These are phyloP conservation scores for Plagiodera versicolora DNA, from an alignment of 2,888 invertebrate genomes.

Conservation along the genomic window DNA sequence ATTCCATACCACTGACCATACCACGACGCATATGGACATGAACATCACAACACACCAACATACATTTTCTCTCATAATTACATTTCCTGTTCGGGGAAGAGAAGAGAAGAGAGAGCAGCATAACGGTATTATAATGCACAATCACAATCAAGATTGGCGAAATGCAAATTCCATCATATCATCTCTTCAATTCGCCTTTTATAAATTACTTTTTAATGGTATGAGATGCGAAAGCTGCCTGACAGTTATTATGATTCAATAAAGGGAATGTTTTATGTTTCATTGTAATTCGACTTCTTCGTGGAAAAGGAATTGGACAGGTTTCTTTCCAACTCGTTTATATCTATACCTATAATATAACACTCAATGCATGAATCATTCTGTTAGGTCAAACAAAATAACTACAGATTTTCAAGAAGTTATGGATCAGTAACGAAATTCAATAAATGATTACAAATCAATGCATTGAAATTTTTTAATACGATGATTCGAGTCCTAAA, in stretches of 20 bases:
- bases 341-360: too few species aligned
- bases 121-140: slow-evolving; percentile 20
- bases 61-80: slow-evolving; percentile 28
- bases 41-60: slow-evolving; percentile 12
- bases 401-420: too few species aligned
- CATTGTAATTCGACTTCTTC: slow-evolving; percentile 6
- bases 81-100: slow-evolving; percentile 23
- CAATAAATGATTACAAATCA: too few species aligned
- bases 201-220: slow-evolving; percentile 26
- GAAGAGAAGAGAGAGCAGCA: slow-evolving; percentile 1
- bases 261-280: slow-evolving; percentile 14
- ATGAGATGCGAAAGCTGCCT: slow-evolving; percentile 19
- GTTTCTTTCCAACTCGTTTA: not conserved
- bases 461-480: too few species aligned
- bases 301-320: not conserved
- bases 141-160: slow-evolving; percentile 29
- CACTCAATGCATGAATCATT: too few species aligned
- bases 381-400: too few species aligned
- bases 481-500: too few species aligned
- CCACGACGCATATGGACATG: slow-evolving; percentile 4
- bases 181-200: slow-evolving; percentile 30
- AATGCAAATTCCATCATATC: slow-evolving; percentile 29
- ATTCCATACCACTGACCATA: slow-evolving; percentile 3
- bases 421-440: too few species aligned
- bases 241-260: slow-evolving; percentile 21